Percentiles rank a stretch among this genome's conserved stretches.
Evolutionary conservation across 1,140 invertebrate species (phyloP).

Genomic region (Caerostris extrusa): DNA sequence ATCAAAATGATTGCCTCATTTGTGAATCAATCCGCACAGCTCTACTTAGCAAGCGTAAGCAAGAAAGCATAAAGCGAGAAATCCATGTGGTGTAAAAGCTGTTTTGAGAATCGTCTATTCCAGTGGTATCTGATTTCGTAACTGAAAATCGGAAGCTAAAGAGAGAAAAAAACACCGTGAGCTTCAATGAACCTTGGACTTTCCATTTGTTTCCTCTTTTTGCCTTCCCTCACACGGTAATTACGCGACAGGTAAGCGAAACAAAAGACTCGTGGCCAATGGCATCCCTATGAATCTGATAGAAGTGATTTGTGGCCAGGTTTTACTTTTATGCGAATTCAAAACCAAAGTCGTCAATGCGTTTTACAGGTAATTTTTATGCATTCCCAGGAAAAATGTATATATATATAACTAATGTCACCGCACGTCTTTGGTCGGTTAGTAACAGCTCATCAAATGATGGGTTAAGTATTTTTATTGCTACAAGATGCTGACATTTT

Average conservation of each 20-base stretch:
- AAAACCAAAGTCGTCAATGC: background rate
- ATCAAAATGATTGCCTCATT: too few relatives aligned
- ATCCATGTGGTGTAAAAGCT: slow-evolving; percentile 2
- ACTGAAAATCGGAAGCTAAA: slow-evolving; percentile 22
- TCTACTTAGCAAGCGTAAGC: background rate
- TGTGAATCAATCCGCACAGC: background rate
- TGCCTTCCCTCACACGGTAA: slow-evolving; percentile 3
- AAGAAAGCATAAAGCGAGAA: slow-evolving; percentile 4
- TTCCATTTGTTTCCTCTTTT: background rate
- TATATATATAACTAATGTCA: too few relatives aligned
- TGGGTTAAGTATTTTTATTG: too few relatives aligned
- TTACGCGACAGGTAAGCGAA: slow-evolving; percentile 69
- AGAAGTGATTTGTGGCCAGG: background rate
- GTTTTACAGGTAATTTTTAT: background rate
- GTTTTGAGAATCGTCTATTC: background rate
- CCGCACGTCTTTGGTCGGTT: too few relatives aligned
- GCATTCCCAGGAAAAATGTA: too few relatives aligned
- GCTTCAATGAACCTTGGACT: slow-evolving; percentile 67
- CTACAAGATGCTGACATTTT: too few relatives aligned
- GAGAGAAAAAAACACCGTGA: background rate
- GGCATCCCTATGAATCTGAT: slow-evolving; percentile 1
- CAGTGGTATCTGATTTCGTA: slow-evolving; percentile 13
- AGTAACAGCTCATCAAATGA: too few relatives aligned
- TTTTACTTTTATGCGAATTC: background rate
- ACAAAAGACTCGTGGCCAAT: slow-evolving; percentile 71